These are phyloP conservation scores for Gymnoscelis rufifasciata DNA, from an alignment of 2,888 invertebrate genomes.

Conservation along the genomic window DNA sequence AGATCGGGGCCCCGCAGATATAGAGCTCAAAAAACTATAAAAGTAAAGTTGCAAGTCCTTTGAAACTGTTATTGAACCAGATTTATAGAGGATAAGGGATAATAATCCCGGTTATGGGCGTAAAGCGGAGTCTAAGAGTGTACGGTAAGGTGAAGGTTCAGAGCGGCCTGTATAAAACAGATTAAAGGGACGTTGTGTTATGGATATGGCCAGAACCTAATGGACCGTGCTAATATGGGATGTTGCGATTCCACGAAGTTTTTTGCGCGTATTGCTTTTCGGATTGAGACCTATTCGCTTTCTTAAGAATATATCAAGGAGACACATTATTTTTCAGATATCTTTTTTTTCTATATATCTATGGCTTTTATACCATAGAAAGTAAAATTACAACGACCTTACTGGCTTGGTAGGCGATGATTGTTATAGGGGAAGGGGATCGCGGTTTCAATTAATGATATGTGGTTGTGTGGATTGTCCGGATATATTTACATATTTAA, in stretches of 20 bases:
- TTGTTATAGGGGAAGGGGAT: too few relatives aligned
- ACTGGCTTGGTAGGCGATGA: too few relatives aligned
- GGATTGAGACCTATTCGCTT: neutral
- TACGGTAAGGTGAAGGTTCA: constrained; percentile 27
- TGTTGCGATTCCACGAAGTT: neutral
- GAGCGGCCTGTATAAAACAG: constrained; percentile 31
- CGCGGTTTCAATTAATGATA: too few relatives aligned
- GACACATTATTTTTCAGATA: too few relatives aligned
- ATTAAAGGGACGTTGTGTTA: constrained; percentile 30
- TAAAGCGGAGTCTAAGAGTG: constrained; percentile 29
- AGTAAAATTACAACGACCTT: too few relatives aligned
- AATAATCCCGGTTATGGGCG: constrained; percentile 32
- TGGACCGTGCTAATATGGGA: constrained; percentile 25
- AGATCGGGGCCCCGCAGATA: constrained; percentile 33
- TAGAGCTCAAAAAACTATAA: constrained; percentile 40
- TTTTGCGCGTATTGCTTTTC: neutral
- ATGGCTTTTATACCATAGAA: too few relatives aligned
- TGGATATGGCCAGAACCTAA: constrained; percentile 31
- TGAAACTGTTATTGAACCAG: constrained; percentile 39
- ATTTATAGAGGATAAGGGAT: constrained; percentile 37
- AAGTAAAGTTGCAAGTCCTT: constrained; percentile 35
- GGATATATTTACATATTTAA: too few relatives aligned
- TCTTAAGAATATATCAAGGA: too few relatives aligned
- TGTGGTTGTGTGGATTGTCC: too few relatives aligned
- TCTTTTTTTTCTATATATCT: too few relatives aligned